phyloP scores from a whole-genome alignment of 1,140 invertebrate species.

The Drosophila repletoides region DNA sequence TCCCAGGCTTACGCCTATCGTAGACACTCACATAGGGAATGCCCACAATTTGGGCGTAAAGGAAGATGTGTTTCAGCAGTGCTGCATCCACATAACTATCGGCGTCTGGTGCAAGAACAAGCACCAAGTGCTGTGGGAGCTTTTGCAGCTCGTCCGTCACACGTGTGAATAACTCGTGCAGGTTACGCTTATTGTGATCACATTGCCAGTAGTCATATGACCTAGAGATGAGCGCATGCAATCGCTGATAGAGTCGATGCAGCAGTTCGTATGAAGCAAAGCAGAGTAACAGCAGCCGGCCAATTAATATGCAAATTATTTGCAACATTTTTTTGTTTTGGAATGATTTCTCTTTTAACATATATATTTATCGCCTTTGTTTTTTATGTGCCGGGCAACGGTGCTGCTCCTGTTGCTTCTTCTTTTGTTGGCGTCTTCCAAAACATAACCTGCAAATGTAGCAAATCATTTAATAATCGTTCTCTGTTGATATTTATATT shows the following conservation, averaged over 20 bases:
- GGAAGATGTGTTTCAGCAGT: conserved; percentile 53
- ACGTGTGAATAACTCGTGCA: conserved; percentile 39
- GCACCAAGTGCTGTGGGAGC: conserved; percentile 63
- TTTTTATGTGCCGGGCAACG: conserved; percentile 25
- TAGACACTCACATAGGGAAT: conserved; percentile 72
- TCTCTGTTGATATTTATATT: neutral
- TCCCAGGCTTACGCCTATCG: conserved; percentile 41
- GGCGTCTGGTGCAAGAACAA: conserved; percentile 63
- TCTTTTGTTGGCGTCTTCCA: conserved; percentile 25
- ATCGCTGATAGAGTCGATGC: conserved; percentile 34
- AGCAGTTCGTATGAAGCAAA: conserved; percentile 44
- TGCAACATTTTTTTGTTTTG: conserved; percentile 43
- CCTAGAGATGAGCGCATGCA: conserved; percentile 55
- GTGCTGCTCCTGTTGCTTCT: conserved; percentile 45
- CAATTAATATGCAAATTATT: conserved; percentile 41
- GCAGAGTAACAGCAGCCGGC: conserved; percentile 43
- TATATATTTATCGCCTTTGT: conserved; percentile 8
- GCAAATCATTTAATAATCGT: no score
- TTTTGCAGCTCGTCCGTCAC: conserved; percentile 59
- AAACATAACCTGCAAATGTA: conserved; percentile 34
- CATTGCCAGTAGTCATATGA: conserved; percentile 77
- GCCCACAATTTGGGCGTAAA: conserved; percentile 57
- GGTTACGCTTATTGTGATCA: conserved; percentile 41
- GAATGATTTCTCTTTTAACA: conserved; percentile 38
- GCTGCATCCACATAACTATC: conserved; percentile 38